Evolutionary conservation across 2,888 invertebrate genomes (phyloP).

Genomic region (Drosophila prostipennis): DNA sequence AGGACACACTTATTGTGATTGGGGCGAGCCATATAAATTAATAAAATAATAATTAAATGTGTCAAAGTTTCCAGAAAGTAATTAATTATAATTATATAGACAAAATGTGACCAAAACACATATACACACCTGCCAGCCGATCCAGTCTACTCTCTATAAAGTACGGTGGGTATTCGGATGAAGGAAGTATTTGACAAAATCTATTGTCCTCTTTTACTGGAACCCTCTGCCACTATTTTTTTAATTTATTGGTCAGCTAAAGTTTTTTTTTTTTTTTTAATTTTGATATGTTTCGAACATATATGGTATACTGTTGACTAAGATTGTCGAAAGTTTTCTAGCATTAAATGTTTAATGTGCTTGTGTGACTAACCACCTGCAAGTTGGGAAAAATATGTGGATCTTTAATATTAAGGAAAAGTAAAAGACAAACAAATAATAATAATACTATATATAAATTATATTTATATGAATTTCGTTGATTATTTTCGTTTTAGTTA

Average conservation of each 20-base stretch:
- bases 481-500: too few relatives aligned
- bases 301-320: too few relatives aligned
- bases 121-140: constrained; percentile 1
- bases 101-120: constrained; percentile 24
- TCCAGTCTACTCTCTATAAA: constrained; percentile 3
- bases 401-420: too few relatives aligned
- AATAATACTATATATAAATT: too few relatives aligned
- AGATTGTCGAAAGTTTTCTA: constrained; percentile 59
- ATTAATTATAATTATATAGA: constrained; percentile 74
- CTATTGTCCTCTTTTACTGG: not conserved
- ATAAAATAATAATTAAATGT: constrained; percentile 81
- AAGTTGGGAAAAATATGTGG: not conserved
- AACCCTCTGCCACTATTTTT: not conserved
- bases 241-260: too few relatives aligned
- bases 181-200: not conserved
- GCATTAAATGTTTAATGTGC: constrained; percentile 64
- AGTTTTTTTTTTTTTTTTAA: not conserved
- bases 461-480: too few relatives aligned
- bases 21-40: constrained; percentile 53
- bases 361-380: constrained; percentile 55
- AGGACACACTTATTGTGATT: constrained; percentile 42
- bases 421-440: too few relatives aligned
- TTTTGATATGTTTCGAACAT: too few relatives aligned
- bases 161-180: constrained; percentile 19
- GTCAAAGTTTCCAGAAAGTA: constrained; percentile 75